Evolutionary conservation across 2,888 invertebrate genomes (phyloP), one percentile per base, ranked within the genome.

Genomic region (Lycophotia porphyrea): DNA sequence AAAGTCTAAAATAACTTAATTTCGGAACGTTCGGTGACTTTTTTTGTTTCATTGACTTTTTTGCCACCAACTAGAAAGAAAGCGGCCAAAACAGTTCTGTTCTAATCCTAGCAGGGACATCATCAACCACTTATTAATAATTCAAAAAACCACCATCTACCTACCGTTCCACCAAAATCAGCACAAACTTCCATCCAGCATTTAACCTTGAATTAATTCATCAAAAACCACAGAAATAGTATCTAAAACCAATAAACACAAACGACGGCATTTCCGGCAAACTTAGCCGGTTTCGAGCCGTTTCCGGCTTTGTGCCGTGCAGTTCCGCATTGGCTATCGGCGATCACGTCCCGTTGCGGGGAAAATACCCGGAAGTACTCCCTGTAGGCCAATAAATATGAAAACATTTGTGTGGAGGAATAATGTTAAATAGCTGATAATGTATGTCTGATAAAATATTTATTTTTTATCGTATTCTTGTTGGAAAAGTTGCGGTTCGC

Each of bases 311-410:
- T 39, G 49, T 52, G 55, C 39, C 69, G 63, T 49, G 36, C 66
- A 84, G 75, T 80, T 76, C 82, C 82, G 82, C 49, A 71, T 85
- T 71, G 42, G 60, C 60, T 77, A 83, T 85, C 78, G 47, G 71
- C 8, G 68, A 71, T 72, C 82, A 81, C 70, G 82, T 77, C 61
- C 70, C 85, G 71, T 47, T 85, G 82, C 74, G 85, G 73, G 39
- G 71, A 52, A 69, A 77, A 68, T 58, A 36, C 64, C 58, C 85
- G 82, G 85, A 83, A 77, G 64, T 42, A 42, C 24, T 63, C 82
- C 44, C 77, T 18, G 65, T 69, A 5, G 77, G n/a, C 44, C 61
- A 69, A 82, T 85, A 77, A 83, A 83, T 83, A 77, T 85, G 73
- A 39, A 81, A 80, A 71, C 47, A 76, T 67, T 81, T 73, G 75